Base-by-base conservation (phyloP, 2,797 vertebrate species). In the Parotocinclus haroldoi region DNA sequence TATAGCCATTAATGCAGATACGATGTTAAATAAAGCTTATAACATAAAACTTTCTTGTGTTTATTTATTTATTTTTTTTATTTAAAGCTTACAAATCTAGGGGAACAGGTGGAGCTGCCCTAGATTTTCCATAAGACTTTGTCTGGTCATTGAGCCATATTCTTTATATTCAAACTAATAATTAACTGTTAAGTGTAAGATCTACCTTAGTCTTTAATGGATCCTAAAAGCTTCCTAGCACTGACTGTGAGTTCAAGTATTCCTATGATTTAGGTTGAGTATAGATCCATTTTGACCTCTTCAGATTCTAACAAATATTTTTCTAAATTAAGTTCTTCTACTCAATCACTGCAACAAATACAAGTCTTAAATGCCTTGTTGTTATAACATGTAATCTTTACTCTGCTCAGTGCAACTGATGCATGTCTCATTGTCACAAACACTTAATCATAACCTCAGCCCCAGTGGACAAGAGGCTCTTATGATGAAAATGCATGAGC, bases 401-500 rank as follows among this genome's bases (percentile, higher is more conserved):
- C 46, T 27, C 38, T 56, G 52, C 11, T 16, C 38, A 37, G 49
- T 52, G 27, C 49, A 60, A 60, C 19, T 38, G 40, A 53, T 56
- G 51, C n/a, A 17, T 64, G 55, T 40, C 51, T 67, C 58, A 55
- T 53, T 64, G 73, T 75, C 69, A 60, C 63, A 69, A 68, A 63
- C 66, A 37, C 49, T 63, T 38, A 50, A 18, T 72, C 11, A 60
- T 66, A 56, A 38, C 49, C 48, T 46, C 11, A 45, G 51, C 44
- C 70, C 55, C 69, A 67, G 39, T 36, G 42, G 63, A 42, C 38
- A 56, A 55, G 40, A 50, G 42, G 57, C 63, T 58, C 57, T 72
- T 79, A 85, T 85, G 79, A 87, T 87, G 82, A 86, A 88, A 87
- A 87, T 84, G 85, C 81, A 86, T 82, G 79, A 80, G 79, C 84